Evolutionary conservation across 2,797 vertebrate genomes (phyloP), one percentile per base, ranked within the genome.

Genomic region (Mastacembelus armatus): DNA sequence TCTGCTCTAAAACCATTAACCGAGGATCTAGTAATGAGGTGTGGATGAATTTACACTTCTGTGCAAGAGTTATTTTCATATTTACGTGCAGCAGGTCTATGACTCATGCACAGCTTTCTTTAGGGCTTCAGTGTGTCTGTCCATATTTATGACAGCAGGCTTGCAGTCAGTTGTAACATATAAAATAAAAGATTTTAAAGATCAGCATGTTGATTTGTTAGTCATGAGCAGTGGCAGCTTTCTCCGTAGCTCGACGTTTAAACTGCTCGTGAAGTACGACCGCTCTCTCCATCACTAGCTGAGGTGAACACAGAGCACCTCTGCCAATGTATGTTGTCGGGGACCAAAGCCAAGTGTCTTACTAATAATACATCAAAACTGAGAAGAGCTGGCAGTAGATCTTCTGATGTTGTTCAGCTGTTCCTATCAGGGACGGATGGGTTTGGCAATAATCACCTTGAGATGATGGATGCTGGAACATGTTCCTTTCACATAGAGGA

Each of bases 391-490:
- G 80, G 55, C 71, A 56, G 61, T 22, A 61, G 59, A 74, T 78
- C 67, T 81, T 57, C 72, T 70, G 77, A 78, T 81, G 76, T 76
- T 75, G 76, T 80, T 80, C 74, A 72, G 79, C 70, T 78, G 84
- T 77, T 74, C 51, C 36, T 66, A 71, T 57, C 33, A 18, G 71
- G 65, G 71, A 77, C 6, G 42, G 83, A 73, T 67, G 80, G 76
- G 86, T 86, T 72, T 78, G 57, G 58, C 85, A 77, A 85, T 87
- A 88, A 90, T 89, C 84, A 81, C 82, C 79, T 83, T 50, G 71
- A 84, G 74, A 85, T 78, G 82, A 79, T 57, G 66, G 62, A 85
- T 75, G 72, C 63, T 77, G 63, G 72, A 81, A 66, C 58, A 75
- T 62, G 68, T 79, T 74, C 82, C 49, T 61, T 58, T 87, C 49